Conservation (phyloP, 2,888 invertebrate species). For the Pantelozetes paolii region DNA sequence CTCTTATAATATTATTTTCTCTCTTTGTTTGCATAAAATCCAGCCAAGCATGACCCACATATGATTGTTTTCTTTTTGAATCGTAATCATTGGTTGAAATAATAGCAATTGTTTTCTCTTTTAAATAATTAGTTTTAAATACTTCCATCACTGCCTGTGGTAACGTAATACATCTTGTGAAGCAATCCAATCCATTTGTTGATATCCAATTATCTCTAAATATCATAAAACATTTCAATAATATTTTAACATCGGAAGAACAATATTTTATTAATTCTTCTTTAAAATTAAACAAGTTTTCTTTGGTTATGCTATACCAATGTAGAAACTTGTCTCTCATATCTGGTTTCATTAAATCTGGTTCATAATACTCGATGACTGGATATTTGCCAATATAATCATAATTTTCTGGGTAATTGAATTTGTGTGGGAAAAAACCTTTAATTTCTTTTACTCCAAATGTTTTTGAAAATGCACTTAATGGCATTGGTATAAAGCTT, state of each 20-base stretch:
- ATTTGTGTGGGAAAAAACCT: slow-evolving; percentile 40
- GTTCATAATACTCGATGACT: neutral
- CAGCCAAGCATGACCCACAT: slow-evolving; percentile 44
- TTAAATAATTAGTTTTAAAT: slow-evolving; percentile 41
- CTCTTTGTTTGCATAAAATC: slow-evolving; percentile 40
- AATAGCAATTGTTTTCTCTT: slow-evolving; percentile 42
- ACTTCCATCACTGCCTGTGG: slow-evolving; percentile 44
- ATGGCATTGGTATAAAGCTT: slow-evolving; percentile 34
- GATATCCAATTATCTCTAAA: slow-evolving; percentile 38
- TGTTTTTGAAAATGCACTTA: slow-evolving; percentile 23
- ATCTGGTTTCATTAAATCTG: neutral
- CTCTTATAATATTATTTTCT: slow-evolving; percentile 42
- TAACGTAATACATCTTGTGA: slow-evolving; percentile 43
- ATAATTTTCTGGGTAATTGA: slow-evolving; percentile 36
- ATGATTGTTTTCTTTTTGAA: slow-evolving; percentile 33
- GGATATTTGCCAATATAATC: slow-evolving; percentile 30
- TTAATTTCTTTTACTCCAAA: slow-evolving; percentile 9
- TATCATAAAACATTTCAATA: slow-evolving; percentile 34
- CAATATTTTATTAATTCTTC: slow-evolving; percentile 47
- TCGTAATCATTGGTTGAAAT: slow-evolving; percentile 44
- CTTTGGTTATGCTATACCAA: slow-evolving; percentile 39
- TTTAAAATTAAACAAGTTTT: slow-evolving; percentile 45
- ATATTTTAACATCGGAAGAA: slow-evolving; percentile 44
- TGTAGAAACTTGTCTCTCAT: neutral
- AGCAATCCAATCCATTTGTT: slow-evolving; percentile 43